A percentile compares a stretch with the other conserved stretches of the same genome.
Conservation (phyloP, 2,888 invertebrate species). For the Sericinus montela region DNA sequence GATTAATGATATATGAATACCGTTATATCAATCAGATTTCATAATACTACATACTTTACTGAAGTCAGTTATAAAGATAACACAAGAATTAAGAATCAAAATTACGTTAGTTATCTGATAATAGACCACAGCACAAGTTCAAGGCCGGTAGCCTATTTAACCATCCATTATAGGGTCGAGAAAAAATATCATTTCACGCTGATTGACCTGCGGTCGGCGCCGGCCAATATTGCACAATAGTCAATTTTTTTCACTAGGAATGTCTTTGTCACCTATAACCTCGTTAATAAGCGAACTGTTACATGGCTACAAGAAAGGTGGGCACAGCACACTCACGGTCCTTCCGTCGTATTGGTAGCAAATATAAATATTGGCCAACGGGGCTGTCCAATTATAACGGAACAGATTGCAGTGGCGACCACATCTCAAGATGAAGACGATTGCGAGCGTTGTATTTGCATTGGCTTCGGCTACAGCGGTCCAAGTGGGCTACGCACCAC, state of each 20-base stretch:
- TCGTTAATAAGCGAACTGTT: constrained; percentile 69
- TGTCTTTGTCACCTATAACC: constrained; percentile 71
- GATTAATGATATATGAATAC: too few species aligned
- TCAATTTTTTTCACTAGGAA: constrained; percentile 56
- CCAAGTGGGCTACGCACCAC: constrained; percentile 61
- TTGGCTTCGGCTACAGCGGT: constrained; percentile 45
- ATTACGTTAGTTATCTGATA: not conserved
- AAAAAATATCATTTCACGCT: constrained; percentile 50
- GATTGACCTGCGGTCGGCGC: constrained; percentile 46
- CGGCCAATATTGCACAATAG: constrained; percentile 49
- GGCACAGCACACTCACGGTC: constrained; percentile 51
- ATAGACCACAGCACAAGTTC: constrained; percentile 19
- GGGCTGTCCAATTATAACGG: constrained; percentile 64
- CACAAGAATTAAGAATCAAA: too few species aligned
- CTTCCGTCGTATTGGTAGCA: constrained; percentile 53
- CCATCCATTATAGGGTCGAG: constrained; percentile 16
- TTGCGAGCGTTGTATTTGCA: constrained; percentile 44
- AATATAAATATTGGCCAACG: constrained; percentile 75
- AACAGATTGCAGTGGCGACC: constrained; percentile 47
- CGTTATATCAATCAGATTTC: too few species aligned
- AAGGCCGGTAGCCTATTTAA: constrained; percentile 33
- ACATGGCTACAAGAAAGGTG: constrained; percentile 70
- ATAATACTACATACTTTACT: too few species aligned
- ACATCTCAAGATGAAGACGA: constrained; percentile 63
- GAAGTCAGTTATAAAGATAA: too few species aligned